phyloP scores from a whole-genome alignment of 2,113 vertebrate genomes.

The Etheostoma cragini region DNA sequence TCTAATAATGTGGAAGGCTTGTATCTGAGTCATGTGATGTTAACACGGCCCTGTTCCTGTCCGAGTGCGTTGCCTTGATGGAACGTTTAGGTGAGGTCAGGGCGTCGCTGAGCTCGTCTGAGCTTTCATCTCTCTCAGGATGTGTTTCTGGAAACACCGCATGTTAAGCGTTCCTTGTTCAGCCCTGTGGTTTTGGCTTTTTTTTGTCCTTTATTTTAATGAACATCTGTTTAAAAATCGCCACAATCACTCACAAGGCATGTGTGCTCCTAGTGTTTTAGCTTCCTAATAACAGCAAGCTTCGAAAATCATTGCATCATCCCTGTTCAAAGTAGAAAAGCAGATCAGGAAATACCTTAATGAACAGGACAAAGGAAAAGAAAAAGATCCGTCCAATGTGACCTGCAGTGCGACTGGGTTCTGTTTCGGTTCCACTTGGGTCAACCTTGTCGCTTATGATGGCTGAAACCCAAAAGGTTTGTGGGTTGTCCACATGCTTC shows the following conservation, averaged over 20 bases:
- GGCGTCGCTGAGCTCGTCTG: constrained; percentile 34
- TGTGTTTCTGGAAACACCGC: constrained; percentile 56
- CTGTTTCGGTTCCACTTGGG: constrained; percentile 6
- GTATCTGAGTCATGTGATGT: constrained; percentile 9
- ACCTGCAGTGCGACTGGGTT: constrained; percentile 6
- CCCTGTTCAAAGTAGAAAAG: constrained; percentile 3
- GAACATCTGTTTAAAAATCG: constrained; percentile 30
- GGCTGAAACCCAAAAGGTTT: not conserved
- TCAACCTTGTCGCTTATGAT: constrained; percentile 17
- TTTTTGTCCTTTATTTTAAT: constrained; percentile 15
- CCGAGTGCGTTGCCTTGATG: constrained; percentile 19
- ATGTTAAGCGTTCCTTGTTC: constrained; percentile 18
- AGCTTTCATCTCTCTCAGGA: constrained; percentile 64
- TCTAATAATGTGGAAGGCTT: not conserved
- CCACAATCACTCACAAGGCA: constrained; percentile 5
- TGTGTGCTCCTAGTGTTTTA: constrained; percentile 11
- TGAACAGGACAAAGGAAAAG: constrained; percentile 28
- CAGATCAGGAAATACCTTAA: constrained; percentile 30
- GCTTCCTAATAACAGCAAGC: constrained; percentile 34
- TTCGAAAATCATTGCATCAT: constrained; percentile 38
- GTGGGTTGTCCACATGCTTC: constrained; percentile 26
- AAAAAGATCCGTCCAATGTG: not conserved
- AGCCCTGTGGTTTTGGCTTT: constrained; percentile 14
- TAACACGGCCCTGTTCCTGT: not conserved
- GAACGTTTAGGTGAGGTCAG: constrained; percentile 29